Evolutionary conservation across 2,888 invertebrate genomes (phyloP).

Genomic region (Laspeyria flexula): DNA sequence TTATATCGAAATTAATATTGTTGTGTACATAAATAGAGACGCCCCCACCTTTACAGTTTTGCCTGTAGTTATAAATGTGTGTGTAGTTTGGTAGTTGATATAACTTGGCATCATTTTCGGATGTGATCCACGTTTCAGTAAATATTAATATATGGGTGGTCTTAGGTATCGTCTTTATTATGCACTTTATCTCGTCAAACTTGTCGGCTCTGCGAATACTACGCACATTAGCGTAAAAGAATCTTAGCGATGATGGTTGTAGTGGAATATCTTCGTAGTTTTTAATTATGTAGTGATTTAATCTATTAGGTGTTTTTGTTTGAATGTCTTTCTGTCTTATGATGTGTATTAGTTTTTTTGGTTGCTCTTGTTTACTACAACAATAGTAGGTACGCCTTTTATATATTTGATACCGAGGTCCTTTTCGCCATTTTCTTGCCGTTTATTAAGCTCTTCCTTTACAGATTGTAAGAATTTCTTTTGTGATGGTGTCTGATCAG

Average conservation of each 20-base stretch:
- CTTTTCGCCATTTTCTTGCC: constrained; percentile 34
- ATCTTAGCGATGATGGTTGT: not conserved
- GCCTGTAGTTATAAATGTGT: constrained; percentile 12
- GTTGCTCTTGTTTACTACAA: constrained; percentile 4
- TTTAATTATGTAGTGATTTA: not conserved
- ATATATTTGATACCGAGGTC: constrained; percentile 42
- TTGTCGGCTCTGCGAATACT: constrained; percentile 28
- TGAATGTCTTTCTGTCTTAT: not conserved
- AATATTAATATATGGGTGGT: constrained; percentile 21
- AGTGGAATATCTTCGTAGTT: not conserved
- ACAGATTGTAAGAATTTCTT: constrained; percentile 23
- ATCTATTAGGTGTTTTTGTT: not conserved
- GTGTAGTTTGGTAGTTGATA: constrained; percentile 8
- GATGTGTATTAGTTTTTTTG: constrained; percentile 20
- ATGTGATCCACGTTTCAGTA: constrained; percentile 19
- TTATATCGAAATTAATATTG: constrained; percentile 8
- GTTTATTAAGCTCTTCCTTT: constrained; percentile 28
- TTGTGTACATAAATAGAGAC: constrained; percentile 20
- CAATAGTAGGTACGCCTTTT: constrained; percentile 34
- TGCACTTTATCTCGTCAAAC: constrained; percentile 26
- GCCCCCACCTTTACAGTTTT: constrained; percentile 10
- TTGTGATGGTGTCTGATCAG: constrained; percentile 35
- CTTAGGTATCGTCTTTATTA: constrained; percentile 16
- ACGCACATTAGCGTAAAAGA: not conserved
- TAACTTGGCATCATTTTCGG: constrained; percentile 11